These are phyloP conservation scores for Drosophila kurseongensis DNA, from an alignment of 1,140 invertebrate genomes.

Conservation along the genomic window DNA sequence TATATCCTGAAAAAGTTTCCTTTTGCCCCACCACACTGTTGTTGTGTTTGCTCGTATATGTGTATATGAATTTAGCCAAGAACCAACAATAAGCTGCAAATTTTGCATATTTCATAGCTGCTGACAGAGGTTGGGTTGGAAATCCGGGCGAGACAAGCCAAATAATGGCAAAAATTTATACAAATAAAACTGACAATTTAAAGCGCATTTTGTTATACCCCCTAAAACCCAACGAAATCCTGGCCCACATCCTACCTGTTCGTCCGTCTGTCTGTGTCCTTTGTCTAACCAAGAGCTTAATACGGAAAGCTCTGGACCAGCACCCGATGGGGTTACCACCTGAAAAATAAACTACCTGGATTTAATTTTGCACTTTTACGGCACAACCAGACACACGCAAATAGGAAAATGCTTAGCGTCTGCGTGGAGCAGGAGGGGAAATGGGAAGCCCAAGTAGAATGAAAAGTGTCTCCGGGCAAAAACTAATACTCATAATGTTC, in stretches of 20 bases:
- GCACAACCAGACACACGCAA: slow-evolving; percentile 19
- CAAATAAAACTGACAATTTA: slow-evolving; percentile 81
- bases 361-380: slow-evolving; percentile 77
- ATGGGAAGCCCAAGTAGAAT: slow-evolving; percentile 10
- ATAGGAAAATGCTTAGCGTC: slow-evolving; percentile 23
- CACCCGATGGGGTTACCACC: slow-evolving; percentile 57
- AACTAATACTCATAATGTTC: slow-evolving; percentile 25
- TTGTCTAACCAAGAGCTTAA: slow-evolving; percentile 69
- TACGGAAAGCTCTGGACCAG: slow-evolving; percentile 41
- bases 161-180: slow-evolving; percentile 79
- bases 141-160: slow-evolving; percentile 60
- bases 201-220: slow-evolving; percentile 48
- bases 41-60: slow-evolving; percentile 18
- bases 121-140: slow-evolving; percentile 54
- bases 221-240: slow-evolving; percentile 12
- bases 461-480: slow-evolving; percentile 44
- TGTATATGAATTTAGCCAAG: slow-evolving; percentile 57
- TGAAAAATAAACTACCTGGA: slow-evolving; percentile 67
- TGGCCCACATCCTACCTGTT: slow-evolving; percentile 1
- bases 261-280: slow-evolving; percentile 22
- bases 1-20: slow-evolving; percentile 9
- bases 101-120: slow-evolving; percentile 79
- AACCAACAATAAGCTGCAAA: slow-evolving; percentile 75
- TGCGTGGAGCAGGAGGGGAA: neutral
- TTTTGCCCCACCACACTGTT: slow-evolving; percentile 6